Evolutionary conservation across 2,888 invertebrate genomes (phyloP).

Genomic region (Coremacera marginata): DNA sequence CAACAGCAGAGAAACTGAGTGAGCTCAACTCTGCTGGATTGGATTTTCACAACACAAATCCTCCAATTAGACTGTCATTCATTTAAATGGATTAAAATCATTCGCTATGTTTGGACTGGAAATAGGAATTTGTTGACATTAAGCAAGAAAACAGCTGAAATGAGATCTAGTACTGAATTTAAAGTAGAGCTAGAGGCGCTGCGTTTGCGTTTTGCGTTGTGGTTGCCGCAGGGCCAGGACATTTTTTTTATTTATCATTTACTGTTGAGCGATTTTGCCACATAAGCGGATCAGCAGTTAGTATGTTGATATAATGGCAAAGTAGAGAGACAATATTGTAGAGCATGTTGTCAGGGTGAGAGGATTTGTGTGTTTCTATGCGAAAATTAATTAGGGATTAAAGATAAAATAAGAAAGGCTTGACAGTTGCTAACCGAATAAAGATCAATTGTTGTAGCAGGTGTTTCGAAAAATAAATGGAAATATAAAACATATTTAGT

Average conservation of each 20-base stretch:
- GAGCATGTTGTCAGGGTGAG: conserved; percentile 10
- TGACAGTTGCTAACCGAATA: background rate
- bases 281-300: conserved; percentile 30
- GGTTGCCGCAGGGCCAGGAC: conserved; percentile 20
- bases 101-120: conserved; percentile 11
- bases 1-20: background rate
- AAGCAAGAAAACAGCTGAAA: background rate
- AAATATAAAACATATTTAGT: background rate
- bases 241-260: background rate
- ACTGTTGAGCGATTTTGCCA: conserved; percentile 19
- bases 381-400: conserved; percentile 19
- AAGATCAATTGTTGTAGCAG: background rate
- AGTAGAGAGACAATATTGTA: conserved; percentile 7
- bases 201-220: conserved; percentile 4
- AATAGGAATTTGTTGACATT: conserved; percentile 18
- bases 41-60: conserved; percentile 53
- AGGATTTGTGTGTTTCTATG: background rate
- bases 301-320: conserved; percentile 1
- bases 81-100: conserved; percentile 66
- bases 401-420: background rate
- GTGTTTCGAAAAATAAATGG: background rate
- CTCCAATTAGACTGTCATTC: conserved; percentile 69
- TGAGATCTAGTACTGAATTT: background rate
- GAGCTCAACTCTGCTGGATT: background rate
- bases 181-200: background rate